Percentiles rank a stretch among this genome's conserved stretches.
Conservation (phyloP, 2,888 invertebrate genomes). For the Apocheima hispidaria region DNA sequence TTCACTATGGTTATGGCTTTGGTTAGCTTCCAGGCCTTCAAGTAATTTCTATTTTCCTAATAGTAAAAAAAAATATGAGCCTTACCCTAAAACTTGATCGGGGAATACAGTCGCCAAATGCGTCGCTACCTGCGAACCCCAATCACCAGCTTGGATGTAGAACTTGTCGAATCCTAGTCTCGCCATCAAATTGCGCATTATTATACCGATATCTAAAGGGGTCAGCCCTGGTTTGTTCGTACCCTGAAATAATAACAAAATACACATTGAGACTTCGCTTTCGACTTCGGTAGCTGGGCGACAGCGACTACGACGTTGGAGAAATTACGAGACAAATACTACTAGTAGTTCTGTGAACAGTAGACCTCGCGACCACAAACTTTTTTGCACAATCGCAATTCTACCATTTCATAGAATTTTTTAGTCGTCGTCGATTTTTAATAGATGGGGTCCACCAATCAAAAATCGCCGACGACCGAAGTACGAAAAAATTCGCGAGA, state of each 20-base stretch:
- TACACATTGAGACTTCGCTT: background rate
- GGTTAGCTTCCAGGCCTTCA: no score
- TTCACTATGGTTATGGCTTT: no score
- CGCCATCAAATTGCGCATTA: slow-evolving; percentile 90
- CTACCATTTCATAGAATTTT: no score
- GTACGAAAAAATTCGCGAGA: no score
- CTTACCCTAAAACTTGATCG: slow-evolving; percentile 79
- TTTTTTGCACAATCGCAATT: no score
- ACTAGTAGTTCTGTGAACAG: no score
- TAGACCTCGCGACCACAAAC: no score
- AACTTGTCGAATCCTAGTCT: slow-evolving; percentile 88
- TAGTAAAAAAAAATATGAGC: background rate
- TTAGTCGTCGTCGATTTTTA: no score
- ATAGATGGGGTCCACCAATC: no score
- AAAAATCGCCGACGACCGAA: no score
- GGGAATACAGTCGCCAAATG: slow-evolving; percentile 88
- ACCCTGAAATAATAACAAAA: slow-evolving; percentile 64
- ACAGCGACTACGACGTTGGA: no score
- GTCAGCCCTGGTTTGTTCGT: slow-evolving; percentile 87
- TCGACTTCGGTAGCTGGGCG: background rate
- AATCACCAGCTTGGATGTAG: slow-evolving; percentile 92
- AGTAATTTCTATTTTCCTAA: background rate
- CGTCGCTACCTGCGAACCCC: slow-evolving; percentile 89
- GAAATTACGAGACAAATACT: no score
- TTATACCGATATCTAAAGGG: slow-evolving; percentile 85